These are phyloP conservation scores for Amphilophus citrinellus DNA, from an alignment of 2,113 vertebrate species.

Conservation along the genomic window DNA sequence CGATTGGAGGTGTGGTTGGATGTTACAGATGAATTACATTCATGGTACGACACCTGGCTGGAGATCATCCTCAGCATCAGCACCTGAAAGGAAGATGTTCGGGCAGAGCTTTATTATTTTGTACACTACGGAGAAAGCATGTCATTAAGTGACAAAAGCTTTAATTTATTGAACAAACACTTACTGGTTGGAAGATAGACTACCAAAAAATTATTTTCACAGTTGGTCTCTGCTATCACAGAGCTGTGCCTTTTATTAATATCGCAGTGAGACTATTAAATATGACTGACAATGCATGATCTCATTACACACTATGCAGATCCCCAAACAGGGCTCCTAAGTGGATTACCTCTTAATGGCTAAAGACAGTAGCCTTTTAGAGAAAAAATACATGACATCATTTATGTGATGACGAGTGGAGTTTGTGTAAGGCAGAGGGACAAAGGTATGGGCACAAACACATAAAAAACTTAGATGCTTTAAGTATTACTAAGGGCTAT, in stretches of 20 bases:
- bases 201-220: background rate
- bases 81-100: slow-evolving; percentile 76
- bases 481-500: background rate
- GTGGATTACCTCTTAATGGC: slow-evolving; percentile 64
- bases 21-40: slow-evolving; percentile 73
- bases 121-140: background rate
- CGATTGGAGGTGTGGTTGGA: background rate
- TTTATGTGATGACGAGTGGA: background rate
- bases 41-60: slow-evolving; percentile 82
- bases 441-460: background rate
- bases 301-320: slow-evolving; percentile 60
- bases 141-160: background rate
- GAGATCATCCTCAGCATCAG: slow-evolving; percentile 91
- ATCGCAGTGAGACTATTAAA: slow-evolving; percentile 40
- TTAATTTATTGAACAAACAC: background rate
- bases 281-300: slow-evolving; percentile 54
- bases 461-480: background rate
- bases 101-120: background rate
- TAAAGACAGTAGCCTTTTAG: slow-evolving; percentile 47
- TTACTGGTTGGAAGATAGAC: background rate
- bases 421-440: background rate
- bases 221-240: background rate
- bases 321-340: slow-evolving; percentile 63
- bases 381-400: slow-evolving; percentile 22
- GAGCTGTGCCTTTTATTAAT: slow-evolving; percentile 43